Evolutionary conservation across 2,113 vertebrate species (phyloP).

Genomic region (Corythoichthys intestinalis): DNA sequence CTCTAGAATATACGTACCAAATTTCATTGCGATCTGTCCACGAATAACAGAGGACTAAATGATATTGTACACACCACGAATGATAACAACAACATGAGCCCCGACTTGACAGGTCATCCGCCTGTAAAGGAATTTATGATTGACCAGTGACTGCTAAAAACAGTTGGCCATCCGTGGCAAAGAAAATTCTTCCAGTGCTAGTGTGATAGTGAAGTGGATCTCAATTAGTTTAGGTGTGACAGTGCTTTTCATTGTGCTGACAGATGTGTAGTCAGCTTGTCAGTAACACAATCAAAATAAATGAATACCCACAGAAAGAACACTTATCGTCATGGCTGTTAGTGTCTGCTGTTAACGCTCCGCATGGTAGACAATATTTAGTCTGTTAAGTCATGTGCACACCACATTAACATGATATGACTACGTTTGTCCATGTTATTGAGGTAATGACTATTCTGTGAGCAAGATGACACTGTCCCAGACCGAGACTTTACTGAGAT

Average conservation of each 20-base stretch:
- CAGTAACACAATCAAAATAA: constrained; percentile 17
- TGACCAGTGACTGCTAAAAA: constrained; percentile 35
- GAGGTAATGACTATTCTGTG: not conserved
- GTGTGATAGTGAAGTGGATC: constrained; percentile 21
- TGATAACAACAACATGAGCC: not conserved
- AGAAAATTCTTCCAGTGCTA: constrained; percentile 15
- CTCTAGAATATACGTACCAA: too few species aligned
- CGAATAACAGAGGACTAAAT: too few species aligned
- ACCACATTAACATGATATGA: not conserved
- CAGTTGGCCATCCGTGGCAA: constrained; percentile 38
- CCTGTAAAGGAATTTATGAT: constrained; percentile 14
- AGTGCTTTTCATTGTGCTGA: constrained; percentile 32
- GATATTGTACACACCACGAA: not conserved
- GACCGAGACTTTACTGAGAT: too few species aligned
- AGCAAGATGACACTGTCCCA: not conserved
- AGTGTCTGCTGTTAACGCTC: constrained; percentile 5
- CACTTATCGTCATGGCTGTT: constrained; percentile 22
- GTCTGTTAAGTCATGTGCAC: not conserved
- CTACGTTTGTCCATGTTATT: not conserved
- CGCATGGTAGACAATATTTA: not conserved
- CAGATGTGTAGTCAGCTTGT: constrained; percentile 28
- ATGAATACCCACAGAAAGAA: constrained; percentile 26
- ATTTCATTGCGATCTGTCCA: too few species aligned
- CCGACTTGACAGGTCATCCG: too few species aligned
- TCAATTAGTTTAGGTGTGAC: constrained; percentile 24